phyloP scores from a whole-genome alignment of 2,113 vertebrate genomes.

The Barbus barbus region DNA sequence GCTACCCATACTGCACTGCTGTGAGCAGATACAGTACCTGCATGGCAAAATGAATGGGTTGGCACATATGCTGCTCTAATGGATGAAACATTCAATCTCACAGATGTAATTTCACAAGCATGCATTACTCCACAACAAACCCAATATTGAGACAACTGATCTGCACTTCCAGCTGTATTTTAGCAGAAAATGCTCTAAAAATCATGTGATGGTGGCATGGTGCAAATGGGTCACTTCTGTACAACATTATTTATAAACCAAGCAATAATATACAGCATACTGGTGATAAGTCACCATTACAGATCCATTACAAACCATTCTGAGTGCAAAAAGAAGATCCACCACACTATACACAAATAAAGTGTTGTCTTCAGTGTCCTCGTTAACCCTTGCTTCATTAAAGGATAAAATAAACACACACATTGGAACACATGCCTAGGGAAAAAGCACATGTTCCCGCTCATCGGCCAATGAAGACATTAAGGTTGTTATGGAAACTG shows the following conservation, averaged over 20 bases:
- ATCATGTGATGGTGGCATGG: background rate
- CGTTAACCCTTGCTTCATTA: background rate
- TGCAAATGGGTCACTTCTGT: background rate
- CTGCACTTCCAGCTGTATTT: background rate
- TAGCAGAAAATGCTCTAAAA: background rate
- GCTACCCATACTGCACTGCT: conserved; percentile 8
- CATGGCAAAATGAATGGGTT: background rate
- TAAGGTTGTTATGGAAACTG: conserved; percentile 49
- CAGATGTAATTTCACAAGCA: background rate
- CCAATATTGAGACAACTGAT: background rate
- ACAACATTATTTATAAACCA: background rate
- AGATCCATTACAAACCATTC: background rate
- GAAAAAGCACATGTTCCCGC: conserved; percentile 18
- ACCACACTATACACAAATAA: background rate
- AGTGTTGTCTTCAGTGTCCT: background rate
- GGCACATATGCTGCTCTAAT: background rate
- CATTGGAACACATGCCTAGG: background rate
- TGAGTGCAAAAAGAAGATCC: background rate
- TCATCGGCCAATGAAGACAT: background rate
- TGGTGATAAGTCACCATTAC: background rate
- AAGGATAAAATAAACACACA: conserved; percentile 4
- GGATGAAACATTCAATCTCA: background rate
- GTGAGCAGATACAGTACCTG: background rate
- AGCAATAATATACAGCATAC: background rate
- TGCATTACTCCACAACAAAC: background rate